A percentile compares a stretch with the other conserved stretches of the same genome.
Evolutionary conservation across 2,797 vertebrate genomes (phyloP).

Genomic region (Accipiter badius): DNA sequence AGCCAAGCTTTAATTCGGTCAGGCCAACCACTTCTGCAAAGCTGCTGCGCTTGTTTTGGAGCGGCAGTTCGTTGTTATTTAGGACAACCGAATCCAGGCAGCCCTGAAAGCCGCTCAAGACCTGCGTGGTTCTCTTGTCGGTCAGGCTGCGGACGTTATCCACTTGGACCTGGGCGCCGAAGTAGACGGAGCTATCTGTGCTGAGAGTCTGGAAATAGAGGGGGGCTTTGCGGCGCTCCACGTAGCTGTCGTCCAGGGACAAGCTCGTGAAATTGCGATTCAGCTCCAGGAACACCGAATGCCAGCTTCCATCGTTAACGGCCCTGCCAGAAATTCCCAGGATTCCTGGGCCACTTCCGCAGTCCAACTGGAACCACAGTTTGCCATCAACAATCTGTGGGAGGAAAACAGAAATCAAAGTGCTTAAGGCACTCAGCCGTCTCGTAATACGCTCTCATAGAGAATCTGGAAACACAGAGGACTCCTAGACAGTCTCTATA

Average conservation of each 20-base stretch:
- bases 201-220: conserved; percentile 81
- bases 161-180: conserved; percentile 90
- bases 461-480: neutral
- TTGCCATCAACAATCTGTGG: conserved; percentile 90
- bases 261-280: conserved; percentile 92
- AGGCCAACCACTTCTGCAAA: conserved; percentile 94
- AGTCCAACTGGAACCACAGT: conserved; percentile 94
- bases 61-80: conserved; percentile 89
- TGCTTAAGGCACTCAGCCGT: neutral
- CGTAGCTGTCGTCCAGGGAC: conserved; percentile 91
- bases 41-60: conserved; percentile 92
- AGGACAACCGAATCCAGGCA: conserved; percentile 92
- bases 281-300: conserved; percentile 90
- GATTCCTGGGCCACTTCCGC: conserved; percentile 82
- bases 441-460: fast-evolving
- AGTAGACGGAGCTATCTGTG: conserved; percentile 86
- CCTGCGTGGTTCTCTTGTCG: conserved; percentile 82
- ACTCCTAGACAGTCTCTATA: neutral
- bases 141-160: conserved; percentile 81
- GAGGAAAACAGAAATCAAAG: conserved; percentile 9
- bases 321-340: conserved; percentile 89
- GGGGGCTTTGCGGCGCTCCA: conserved; percentile 85
- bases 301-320: conserved; percentile 94
- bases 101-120: conserved; percentile 91
- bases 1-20: conserved; percentile 91